Percentiles rank a stretch among this genome's conserved stretches.
Evolutionary conservation across 2,113 vertebrate genomes (phyloP).

Genomic region (Bostrychus sinensis): DNA sequence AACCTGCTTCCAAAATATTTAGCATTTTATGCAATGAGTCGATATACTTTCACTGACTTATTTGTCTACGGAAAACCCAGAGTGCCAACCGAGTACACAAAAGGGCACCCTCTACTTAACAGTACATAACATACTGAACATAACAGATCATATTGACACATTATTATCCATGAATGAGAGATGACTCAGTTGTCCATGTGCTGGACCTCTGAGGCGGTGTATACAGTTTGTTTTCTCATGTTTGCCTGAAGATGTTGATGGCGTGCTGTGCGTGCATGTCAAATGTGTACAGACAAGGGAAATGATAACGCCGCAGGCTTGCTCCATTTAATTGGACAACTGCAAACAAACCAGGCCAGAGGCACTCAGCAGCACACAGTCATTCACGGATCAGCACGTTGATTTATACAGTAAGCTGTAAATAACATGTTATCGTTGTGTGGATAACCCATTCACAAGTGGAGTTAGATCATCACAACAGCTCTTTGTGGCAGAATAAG

Average conservation of each 20-base stretch:
- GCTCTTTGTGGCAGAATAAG: constrained; percentile 34
- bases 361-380: not conserved
- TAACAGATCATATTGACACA: not conserved
- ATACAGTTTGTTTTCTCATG: constrained; percentile 26
- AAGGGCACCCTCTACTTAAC: too few species aligned
- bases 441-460: constrained; percentile 30
- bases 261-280: not conserved
- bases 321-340: constrained; percentile 18
- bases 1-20: too few species aligned
- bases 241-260: constrained; percentile 28
- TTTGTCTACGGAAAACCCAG: too few species aligned
- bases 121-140: too few species aligned
- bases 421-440: constrained; percentile 12
- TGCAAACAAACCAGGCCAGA: constrained; percentile 17
- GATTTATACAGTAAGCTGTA: constrained; percentile 1
- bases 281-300: constrained; percentile 14
- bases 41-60: too few species aligned
- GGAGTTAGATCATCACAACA: constrained; percentile 20
- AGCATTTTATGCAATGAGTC: too few species aligned
- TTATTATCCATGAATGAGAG: not conserved
- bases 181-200: not conserved
- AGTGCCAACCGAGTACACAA: too few species aligned
- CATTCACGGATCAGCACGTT: constrained; percentile 7
- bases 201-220: constrained; percentile 11
- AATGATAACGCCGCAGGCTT: not conserved